Evolutionary conservation across 2,113 vertebrate species (phyloP), one percentile per base, ranked within the genome.

Genomic region (Cryptotis parvus): DNA sequence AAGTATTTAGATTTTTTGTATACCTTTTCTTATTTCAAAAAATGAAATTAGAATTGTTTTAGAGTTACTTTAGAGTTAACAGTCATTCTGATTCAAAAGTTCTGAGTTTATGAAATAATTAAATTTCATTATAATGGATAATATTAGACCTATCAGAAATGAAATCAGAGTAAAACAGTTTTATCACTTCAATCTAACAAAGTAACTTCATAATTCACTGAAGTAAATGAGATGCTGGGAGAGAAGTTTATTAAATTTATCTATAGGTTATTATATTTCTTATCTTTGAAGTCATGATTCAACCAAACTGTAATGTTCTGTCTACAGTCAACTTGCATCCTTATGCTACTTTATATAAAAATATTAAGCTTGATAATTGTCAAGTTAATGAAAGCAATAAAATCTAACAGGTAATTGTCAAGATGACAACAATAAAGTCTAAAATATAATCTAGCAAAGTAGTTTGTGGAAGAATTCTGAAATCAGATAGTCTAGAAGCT

Each of bases 121-220:
- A 75, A n/a, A 33, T 86, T 93, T 78, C 22, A 43, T 82, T 82
- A 75, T 37, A 85, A 84, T 76, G 43, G 88, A 55, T 61, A n/a
- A 84, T 41, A 27, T 81, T 77, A 82, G 29, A 78, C 18, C 55
- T 75, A 49, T 43, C 20, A 78, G 49, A 85, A 96, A 92, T 75
- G 12, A 9, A 82, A 94, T 84, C 27, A 5, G 73, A 87, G 41
- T 78, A 63, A 83, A 81, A 70, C 5, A 92, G n/a, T 55, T 90
- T 91, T 82, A 84, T 78, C 2, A 24, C 37, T 88, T 88, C 26
- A 43, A 52, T 35, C 27, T 69, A 77, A 77, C 3, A 69, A 84
- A 72, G 75, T 76, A 84, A 92, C 18, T 89, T 85, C 1, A 83
- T 84, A 75, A 91, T 66, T 88, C 75, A 79, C 14, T 76, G 31